Conservation (phyloP, 2,113 vertebrate species). For the Barnardius zonarius region DNA sequence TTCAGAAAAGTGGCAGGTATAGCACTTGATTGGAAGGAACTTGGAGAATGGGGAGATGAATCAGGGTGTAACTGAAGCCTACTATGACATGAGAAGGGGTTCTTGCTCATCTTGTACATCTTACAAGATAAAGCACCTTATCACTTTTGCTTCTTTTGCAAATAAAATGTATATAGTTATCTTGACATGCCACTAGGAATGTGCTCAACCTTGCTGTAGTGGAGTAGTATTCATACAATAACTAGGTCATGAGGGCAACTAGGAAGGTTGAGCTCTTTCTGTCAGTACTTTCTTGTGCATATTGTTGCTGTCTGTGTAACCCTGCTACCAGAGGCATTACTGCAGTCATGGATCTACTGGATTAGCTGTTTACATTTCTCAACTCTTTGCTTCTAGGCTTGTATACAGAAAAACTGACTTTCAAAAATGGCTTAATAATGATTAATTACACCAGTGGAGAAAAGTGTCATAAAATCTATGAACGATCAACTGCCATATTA, state of each 20-base stretch:
- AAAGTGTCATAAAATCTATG: slow-evolving; percentile 84
- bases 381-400: slow-evolving; percentile 75
- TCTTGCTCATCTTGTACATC: neutral
- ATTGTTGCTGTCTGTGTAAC: neutral
- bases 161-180: neutral
- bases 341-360: neutral
- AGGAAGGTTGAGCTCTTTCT: neutral
- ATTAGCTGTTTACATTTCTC: neutral
- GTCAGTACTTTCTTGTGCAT: neutral
- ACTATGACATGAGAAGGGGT: neutral
- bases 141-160: neutral
- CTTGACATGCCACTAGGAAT: neutral
- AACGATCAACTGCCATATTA: slow-evolving; percentile 86
- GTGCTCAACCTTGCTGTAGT: neutral
- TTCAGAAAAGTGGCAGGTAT: slow-evolving; percentile 85
- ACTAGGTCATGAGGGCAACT: neutral
- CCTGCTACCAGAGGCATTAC: neutral
- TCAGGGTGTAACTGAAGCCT: neutral
- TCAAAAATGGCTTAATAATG: slow-evolving; percentile 87
- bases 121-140: neutral
- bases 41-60: neutral
- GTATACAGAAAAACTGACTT: slow-evolving; percentile 80
- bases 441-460: slow-evolving; percentile 91
- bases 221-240: neutral
- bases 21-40: neutral